These are phyloP conservation scores for Pseudobourletiella spinata DNA, from an alignment of 1,140 invertebrate species.

Conservation along the genomic window DNA sequence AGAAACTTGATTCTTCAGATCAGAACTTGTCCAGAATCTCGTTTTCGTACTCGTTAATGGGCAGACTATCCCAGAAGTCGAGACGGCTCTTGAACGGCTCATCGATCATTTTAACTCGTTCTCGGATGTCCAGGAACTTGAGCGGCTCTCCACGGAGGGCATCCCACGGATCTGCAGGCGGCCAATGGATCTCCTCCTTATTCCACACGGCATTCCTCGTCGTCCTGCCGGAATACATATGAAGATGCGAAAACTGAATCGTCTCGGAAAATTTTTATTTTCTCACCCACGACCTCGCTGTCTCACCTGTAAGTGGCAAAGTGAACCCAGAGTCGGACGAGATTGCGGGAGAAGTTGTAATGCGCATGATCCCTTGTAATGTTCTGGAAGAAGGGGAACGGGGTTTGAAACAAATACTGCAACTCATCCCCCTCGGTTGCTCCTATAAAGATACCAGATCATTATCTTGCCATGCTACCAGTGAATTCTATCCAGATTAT, in stretches of 20 bases:
- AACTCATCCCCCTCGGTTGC: slow-evolving; percentile 33
- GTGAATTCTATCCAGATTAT: too few species aligned
- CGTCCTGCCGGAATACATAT: neutral
- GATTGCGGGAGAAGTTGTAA: slow-evolving; percentile 22
- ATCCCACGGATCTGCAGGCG: neutral
- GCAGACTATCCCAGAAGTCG: slow-evolving; percentile 34
- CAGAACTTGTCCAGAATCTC: slow-evolving; percentile 1
- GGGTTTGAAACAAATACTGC: slow-evolving; percentile 30
- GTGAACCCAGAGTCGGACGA: slow-evolving; percentile 28
- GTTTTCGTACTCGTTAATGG: slow-evolving; percentile 30
- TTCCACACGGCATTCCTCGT: neutral
- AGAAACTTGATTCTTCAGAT: too few species aligned
- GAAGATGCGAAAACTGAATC: neutral
- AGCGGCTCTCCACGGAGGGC: neutral
- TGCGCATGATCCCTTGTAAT: neutral
- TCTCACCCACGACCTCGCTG: neutral
- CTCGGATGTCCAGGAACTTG: neutral
- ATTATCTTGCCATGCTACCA: too few species aligned
- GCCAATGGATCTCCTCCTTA: neutral
- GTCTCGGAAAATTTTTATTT: neutral
- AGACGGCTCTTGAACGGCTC: slow-evolving; percentile 25
- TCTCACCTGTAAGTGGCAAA: slow-evolving; percentile 30
- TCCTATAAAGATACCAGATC: too few species aligned
- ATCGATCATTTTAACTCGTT: neutral
- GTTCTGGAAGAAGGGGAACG: neutral